phyloP scores from a whole-genome alignment of 2,888 invertebrate species.

The Ophraella communa region DNA sequence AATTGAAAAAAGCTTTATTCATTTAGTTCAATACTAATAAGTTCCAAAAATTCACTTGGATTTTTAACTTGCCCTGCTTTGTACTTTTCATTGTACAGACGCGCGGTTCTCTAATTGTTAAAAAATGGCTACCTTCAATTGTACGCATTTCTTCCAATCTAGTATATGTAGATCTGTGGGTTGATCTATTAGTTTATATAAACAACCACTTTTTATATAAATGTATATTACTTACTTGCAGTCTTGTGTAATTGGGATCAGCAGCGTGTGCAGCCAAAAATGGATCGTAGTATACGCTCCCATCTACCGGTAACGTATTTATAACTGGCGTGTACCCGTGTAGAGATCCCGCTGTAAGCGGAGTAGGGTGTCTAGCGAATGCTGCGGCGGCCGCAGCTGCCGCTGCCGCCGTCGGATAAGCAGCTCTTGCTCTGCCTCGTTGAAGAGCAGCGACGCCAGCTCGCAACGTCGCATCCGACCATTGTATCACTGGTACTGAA shows the following conservation, averaged over 20 bases:
- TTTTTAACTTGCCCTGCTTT: too few relatives aligned
- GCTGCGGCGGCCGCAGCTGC: slow-evolving; percentile 78
- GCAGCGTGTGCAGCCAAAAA: slow-evolving; percentile 89
- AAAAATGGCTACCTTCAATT: too few relatives aligned
- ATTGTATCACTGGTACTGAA: slow-evolving; percentile 85
- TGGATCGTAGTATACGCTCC: slow-evolving; percentile 94
- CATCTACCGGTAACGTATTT: slow-evolving; percentile 60
- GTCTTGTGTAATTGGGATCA: slow-evolving; percentile 83
- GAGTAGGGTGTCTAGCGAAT: slow-evolving; percentile 70
- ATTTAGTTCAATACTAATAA: too few relatives aligned
- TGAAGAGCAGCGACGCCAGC: slow-evolving; percentile 83
- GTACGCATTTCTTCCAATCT: too few relatives aligned
- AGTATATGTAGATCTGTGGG: too few relatives aligned
- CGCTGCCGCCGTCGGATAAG: slow-evolving; percentile 73
- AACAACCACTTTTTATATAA: neutral
- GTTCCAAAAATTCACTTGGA: too few relatives aligned
- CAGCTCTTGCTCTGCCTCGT: slow-evolving; percentile 72
- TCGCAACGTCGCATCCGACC: slow-evolving; percentile 73
- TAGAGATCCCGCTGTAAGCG: slow-evolving; percentile 72
- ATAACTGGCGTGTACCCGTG: slow-evolving; percentile 83
- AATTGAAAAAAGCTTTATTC: too few relatives aligned
- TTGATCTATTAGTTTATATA: too few relatives aligned
- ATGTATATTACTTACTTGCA: slow-evolving; percentile 73
- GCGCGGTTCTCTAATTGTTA: too few relatives aligned
- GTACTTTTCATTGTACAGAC: too few relatives aligned